phyloP scores from a whole-genome alignment of 2,797 vertebrate species.

The Lithobates sylvaticus region DNA sequence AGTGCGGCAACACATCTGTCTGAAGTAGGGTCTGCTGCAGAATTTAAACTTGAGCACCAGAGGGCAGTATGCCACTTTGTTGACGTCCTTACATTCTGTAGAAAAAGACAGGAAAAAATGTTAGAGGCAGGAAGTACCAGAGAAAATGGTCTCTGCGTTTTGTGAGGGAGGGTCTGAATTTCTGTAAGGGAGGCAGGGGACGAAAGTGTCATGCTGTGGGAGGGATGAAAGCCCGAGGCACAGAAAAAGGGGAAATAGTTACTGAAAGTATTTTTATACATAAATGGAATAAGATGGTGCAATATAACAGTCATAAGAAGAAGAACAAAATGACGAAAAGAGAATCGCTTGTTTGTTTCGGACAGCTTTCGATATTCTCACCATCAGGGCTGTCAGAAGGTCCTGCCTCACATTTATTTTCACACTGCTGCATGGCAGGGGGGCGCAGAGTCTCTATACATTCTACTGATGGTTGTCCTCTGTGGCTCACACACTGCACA shows the following conservation, averaged over 20 bases:
- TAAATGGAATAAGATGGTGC: background rate
- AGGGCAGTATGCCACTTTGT: constrained; percentile 99
- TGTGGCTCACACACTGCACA: constrained; percentile 90
- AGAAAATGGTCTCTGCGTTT: background rate
- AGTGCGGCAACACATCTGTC: constrained; percentile 99
- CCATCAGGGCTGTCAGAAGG: constrained; percentile 92
- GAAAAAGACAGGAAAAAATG: constrained; percentile 3
- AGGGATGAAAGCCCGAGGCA: constrained; percentile 1
- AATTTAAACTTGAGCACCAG: constrained; percentile 99
- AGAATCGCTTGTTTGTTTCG: too few species aligned
- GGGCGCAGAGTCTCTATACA: constrained; percentile 88
- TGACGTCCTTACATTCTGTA: constrained; percentile 98
- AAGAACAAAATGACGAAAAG: background rate
- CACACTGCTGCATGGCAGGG: constrained; percentile 87
- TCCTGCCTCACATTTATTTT: constrained; percentile 88
- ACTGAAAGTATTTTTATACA: too few species aligned
- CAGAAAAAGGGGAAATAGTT: background rate
- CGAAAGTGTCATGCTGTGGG: background rate
- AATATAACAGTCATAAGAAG: background rate
- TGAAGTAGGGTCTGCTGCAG: constrained; percentile 97
- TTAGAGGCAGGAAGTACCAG: constrained; percentile 5
- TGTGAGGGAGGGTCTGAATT: constrained; percentile 3
- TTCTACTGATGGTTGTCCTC: constrained; percentile 84
- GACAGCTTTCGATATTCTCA: constrained; percentile 63
- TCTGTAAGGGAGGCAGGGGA: background rate